phyloP scores from a whole-genome alignment of 1,140 invertebrate species.

The Stegodyphus dumicola region DNA sequence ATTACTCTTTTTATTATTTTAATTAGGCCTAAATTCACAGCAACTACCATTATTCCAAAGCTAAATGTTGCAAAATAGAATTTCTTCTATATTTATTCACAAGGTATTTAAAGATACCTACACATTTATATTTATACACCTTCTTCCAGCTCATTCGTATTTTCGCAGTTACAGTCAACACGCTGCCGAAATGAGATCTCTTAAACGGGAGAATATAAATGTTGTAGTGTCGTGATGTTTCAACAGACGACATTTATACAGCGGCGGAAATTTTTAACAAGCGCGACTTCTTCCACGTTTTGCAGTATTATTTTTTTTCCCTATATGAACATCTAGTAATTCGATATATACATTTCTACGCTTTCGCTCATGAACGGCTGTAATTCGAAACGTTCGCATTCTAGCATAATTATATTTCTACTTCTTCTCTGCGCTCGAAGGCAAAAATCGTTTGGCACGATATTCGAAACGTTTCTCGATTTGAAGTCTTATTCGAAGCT shows the following conservation, averaged over 20 bases:
- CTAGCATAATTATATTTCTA: slow-evolving; percentile 55
- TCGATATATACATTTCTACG: slow-evolving; percentile 49
- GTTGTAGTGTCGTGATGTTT: slow-evolving; percentile 6
- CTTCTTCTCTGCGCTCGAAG: slow-evolving; percentile 43
- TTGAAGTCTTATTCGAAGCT: neutral
- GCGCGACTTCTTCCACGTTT: slow-evolving; percentile 31
- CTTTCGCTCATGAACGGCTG: slow-evolving; percentile 26
- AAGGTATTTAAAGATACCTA: too few species aligned
- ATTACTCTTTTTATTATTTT: too few species aligned
- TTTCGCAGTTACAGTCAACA: too few species aligned
- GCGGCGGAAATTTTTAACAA: slow-evolving; percentile 51
- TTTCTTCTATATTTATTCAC: too few species aligned
- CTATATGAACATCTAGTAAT: slow-evolving; percentile 26
- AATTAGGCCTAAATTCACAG: too few species aligned
- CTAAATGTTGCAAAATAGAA: too few species aligned
- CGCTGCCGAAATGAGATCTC: too few species aligned
- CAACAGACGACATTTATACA: slow-evolving; percentile 45
- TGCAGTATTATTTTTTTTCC: neutral
- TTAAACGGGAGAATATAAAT: slow-evolving; percentile 30
- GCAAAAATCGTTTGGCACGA: slow-evolving; percentile 52
- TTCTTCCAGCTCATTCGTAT: too few species aligned
- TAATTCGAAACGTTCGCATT: slow-evolving; percentile 57
- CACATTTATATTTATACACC: too few species aligned
- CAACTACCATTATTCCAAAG: too few species aligned
- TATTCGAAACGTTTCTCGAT: slow-evolving; percentile 36